Evolutionary conservation across 2,113 vertebrate genomes (phyloP).

Genomic region (Pluvianellus socialis): DNA sequence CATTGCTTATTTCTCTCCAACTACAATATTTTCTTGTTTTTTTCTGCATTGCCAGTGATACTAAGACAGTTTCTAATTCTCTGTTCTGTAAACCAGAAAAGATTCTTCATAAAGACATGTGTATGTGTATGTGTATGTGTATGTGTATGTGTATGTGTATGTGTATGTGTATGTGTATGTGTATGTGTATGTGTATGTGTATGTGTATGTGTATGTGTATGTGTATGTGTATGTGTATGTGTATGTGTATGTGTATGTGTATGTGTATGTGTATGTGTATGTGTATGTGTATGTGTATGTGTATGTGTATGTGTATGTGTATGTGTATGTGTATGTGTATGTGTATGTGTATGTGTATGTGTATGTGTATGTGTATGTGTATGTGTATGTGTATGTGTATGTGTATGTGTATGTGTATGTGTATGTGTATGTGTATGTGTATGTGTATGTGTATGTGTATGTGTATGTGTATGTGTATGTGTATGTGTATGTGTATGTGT

Average conservation of each 20-base stretch:
- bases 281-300: neutral
- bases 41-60: neutral
- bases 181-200: neutral
- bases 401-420: neutral
- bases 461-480: neutral
- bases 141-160: neutral
- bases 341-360: neutral
- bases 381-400: neutral
- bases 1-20: neutral
- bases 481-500: neutral
- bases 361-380: neutral
- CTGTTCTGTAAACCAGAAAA: neutral
- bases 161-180: neutral
- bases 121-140: neutral
- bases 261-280: neutral
- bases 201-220: neutral
- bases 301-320: neutral
- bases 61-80: neutral
- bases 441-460: neutral
- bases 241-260: neutral
- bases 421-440: neutral
- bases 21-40: neutral
- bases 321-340: neutral
- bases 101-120: neutral
- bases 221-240: neutral